Percentiles rank a stretch among this genome's conserved stretches.
Conservation (phyloP, 2,113 vertebrate species). For the Nothobranchius kuhntae region DNA sequence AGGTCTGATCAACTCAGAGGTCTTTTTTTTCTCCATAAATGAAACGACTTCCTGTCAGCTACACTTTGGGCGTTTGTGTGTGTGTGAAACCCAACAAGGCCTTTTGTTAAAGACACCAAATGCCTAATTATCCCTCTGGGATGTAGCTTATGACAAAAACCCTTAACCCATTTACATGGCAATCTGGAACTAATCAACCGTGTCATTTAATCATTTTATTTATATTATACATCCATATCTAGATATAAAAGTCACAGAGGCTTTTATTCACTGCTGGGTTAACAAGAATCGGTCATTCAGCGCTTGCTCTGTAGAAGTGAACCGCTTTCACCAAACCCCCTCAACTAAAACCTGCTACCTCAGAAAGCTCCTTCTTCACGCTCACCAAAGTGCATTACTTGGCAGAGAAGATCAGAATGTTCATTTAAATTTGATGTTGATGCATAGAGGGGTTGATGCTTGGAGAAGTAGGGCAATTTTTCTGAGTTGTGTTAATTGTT, state of each 20-base stretch:
- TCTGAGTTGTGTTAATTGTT: not conserved
- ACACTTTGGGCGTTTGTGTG: not conserved
- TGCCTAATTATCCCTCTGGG: slow-evolving; percentile 23
- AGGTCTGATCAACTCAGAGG: slow-evolving; percentile 33
- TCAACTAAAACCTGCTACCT: slow-evolving; percentile 67
- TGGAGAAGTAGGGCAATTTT: not conserved
- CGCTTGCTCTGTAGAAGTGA: slow-evolving; percentile 11
- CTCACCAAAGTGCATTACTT: slow-evolving; percentile 17
- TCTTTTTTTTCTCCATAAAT: not conserved
- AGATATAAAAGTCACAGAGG: slow-evolving; percentile 4
- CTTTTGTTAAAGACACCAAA: slow-evolving; percentile 23
- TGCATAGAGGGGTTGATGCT: not conserved
- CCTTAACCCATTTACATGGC: not conserved
- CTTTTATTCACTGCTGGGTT: not conserved
- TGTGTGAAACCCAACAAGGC: slow-evolving; percentile 11
- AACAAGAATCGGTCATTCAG: slow-evolving; percentile 13
- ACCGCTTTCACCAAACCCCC: slow-evolving; percentile 26
- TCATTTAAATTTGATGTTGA: not conserved
- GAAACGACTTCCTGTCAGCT: slow-evolving; percentile 1
- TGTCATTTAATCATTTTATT: slow-evolving; percentile 3
- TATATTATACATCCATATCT: not conserved
- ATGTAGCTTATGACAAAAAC: slow-evolving; percentile 30
- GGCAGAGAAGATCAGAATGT: not conserved
- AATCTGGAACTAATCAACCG: slow-evolving; percentile 1
- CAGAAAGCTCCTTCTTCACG: slow-evolving; percentile 35